Percentiles rank a stretch among this genome's conserved stretches.
Evolutionary conservation across 2,113 vertebrate genomes (phyloP).

Genomic region (Equus przewalskii): DNA sequence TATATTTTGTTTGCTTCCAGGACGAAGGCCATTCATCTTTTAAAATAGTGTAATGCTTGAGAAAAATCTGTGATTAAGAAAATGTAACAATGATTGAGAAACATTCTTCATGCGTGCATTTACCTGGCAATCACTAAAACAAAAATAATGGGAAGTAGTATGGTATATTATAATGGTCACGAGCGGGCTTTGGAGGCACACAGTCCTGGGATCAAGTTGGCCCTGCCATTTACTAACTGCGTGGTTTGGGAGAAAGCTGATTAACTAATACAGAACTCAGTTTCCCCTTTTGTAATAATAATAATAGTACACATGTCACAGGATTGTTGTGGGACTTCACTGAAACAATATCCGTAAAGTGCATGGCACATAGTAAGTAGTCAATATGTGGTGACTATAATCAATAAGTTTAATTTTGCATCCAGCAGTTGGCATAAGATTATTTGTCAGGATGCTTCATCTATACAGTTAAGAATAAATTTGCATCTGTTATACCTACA

Average conservation of each 20-base stretch:
- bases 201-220: background rate
- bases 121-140: background rate
- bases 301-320: background rate
- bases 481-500: background rate
- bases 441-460: background rate
- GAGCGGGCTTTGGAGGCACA: background rate
- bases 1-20: conserved; percentile 15
- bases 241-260: background rate
- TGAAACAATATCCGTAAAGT: background rate
- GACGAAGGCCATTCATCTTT: background rate
- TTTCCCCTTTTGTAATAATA: background rate
- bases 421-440: background rate
- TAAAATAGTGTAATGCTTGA: conserved; percentile 12
- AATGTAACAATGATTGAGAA: background rate
- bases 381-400: background rate
- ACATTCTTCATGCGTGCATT: background rate
- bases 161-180: background rate
- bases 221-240: background rate
- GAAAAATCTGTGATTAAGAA: background rate
- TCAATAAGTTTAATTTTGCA: background rate
- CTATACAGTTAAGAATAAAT: background rate
- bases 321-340: background rate
- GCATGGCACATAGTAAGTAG: background rate
- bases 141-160: background rate
- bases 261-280: background rate